Percentiles rank a stretch among this genome's conserved stretches.
phyloP scores from a whole-genome alignment of 2,113 vertebrate species.

The Ammodytes dubius region DNA sequence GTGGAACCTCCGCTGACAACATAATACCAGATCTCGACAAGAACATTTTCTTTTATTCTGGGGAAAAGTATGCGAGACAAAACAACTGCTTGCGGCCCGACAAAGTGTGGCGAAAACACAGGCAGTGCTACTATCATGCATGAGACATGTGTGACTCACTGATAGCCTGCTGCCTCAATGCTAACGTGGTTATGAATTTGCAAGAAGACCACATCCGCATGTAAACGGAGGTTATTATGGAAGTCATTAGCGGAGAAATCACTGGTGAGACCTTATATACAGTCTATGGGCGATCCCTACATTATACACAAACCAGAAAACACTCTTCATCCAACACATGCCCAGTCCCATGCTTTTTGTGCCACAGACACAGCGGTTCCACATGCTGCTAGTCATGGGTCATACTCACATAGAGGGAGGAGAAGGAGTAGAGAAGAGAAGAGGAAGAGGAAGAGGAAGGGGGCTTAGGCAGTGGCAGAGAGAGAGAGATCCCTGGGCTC shows the following conservation, averaged over 20 bases:
- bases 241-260: constrained; percentile 64
- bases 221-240: constrained; percentile 58
- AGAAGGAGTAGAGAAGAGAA: constrained; percentile 59
- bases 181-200: constrained; percentile 54
- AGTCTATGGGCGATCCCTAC: too few relatives aligned
- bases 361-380: constrained; percentile 54
- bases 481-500: constrained; percentile 57
- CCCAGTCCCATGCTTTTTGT: constrained; percentile 55
- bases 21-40: constrained; percentile 24
- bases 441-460: constrained; percentile 38
- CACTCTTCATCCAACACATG: constrained; percentile 65
- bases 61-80: background rate
- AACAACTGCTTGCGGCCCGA: constrained; percentile 5
- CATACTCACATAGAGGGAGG: constrained; percentile 76
- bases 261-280: constrained; percentile 26
- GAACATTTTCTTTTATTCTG: constrained; percentile 15
- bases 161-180: constrained; percentile 26
- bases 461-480: constrained; percentile 53
- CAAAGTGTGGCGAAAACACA: constrained; percentile 28
- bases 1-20: constrained; percentile 34
- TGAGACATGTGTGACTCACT: constrained; percentile 24
- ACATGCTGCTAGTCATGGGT: constrained; percentile 71
- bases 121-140: constrained; percentile 29
- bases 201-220: constrained; percentile 51
- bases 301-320: constrained; percentile 28